Evolutionary conservation across 2,113 vertebrate species (phyloP).

Genomic region (Synodontis membranacea): DNA sequence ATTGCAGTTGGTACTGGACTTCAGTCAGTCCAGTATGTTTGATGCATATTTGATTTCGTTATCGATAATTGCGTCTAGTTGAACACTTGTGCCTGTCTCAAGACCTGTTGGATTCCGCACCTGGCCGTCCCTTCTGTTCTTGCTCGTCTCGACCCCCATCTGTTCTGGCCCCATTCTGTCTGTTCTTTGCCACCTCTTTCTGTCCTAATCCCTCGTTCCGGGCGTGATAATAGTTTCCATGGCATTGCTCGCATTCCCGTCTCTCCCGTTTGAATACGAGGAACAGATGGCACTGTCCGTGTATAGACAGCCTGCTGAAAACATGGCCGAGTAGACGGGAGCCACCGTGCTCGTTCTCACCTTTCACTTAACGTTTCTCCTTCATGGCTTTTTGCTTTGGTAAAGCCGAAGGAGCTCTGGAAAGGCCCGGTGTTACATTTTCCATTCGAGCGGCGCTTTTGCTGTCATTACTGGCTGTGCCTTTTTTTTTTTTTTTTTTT

Average conservation of each 20-base stretch:
- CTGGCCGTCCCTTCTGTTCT: neutral
- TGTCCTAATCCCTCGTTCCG: constrained; percentile 33
- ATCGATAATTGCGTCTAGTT: neutral
- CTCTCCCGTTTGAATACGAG: constrained; percentile 37
- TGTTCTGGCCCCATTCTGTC: neutral
- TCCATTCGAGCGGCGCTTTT: neutral
- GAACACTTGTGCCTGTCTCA: neutral
- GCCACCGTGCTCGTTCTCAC: neutral
- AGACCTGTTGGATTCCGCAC: neutral
- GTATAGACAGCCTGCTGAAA: constrained; percentile 36
- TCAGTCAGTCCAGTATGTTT: neutral
- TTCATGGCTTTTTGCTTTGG: neutral
- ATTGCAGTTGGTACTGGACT: neutral
- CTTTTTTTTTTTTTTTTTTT: too few relatives aligned
- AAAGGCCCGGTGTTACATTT: neutral
- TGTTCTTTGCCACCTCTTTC: neutral
- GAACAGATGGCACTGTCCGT: constrained; percentile 49
- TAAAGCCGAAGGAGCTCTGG: neutral
- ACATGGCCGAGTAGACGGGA: neutral
- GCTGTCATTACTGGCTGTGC: neutral
- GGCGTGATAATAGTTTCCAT: constrained; percentile 47
- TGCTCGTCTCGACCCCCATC: neutral
- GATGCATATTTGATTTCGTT: neutral
- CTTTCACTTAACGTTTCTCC: neutral
- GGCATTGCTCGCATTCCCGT: constrained; percentile 20